Evolutionary conservation across 2,113 vertebrate species (phyloP).

Genomic region (Sus scrofa): T2T-Sscrofa CM000818.6:72440501-72441000

Average conservation of each 20-base stretch:
- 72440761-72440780: neutral
- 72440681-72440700: neutral
- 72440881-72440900: neutral
- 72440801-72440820: neutral
- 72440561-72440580: constrained; percentile 71
- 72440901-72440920: neutral
- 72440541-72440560: constrained; percentile 69
- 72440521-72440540: constrained; percentile 66
- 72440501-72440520: constrained; percentile 70
- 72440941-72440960: neutral
- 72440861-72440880: neutral
- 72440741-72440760: constrained; percentile 35
- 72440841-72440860: neutral
- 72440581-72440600: neutral
- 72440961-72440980: neutral
- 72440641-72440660: no score
- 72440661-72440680: no score
- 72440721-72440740: constrained; percentile 20
- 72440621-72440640: no score
- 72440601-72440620: neutral
- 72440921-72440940: neutral
- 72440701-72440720: constrained; percentile 47
- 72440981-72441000: constrained; percentile 9
- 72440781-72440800: neutral
- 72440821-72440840: neutral